Conservation (phyloP, 2,113 vertebrate genomes). For the Rissa tridactyla region DNA sequence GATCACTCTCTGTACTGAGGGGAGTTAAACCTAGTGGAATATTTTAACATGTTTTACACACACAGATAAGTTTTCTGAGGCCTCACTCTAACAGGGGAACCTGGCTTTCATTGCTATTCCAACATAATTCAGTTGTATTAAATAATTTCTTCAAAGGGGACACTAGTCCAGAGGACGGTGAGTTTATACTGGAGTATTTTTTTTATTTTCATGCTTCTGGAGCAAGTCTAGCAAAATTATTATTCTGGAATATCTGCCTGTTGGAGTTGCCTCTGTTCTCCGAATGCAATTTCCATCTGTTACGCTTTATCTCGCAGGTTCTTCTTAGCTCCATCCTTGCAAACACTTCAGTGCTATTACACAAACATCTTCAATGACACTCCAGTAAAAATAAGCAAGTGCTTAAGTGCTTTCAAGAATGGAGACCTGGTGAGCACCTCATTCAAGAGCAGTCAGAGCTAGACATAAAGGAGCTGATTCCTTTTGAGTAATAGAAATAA, state of each 20-base stretch:
- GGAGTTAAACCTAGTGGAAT: background rate
- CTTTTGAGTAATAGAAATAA: background rate
- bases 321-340: background rate
- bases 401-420: conserved; percentile 27
- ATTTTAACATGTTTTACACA: background rate
- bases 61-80: background rate
- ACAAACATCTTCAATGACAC: background rate
- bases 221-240: background rate
- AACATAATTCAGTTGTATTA: background rate
- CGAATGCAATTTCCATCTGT: background rate
- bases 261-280: background rate
- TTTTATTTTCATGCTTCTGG: background rate
- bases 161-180: background rate
- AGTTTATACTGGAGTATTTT: background rate
- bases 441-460: conserved; percentile 10
- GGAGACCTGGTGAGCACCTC: background rate
- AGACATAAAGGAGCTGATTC: conserved; percentile 5
- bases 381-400: conserved; percentile 18
- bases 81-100: background rate
- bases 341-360: background rate
- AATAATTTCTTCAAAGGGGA: background rate
- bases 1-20: background rate
- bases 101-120: background rate
- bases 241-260: background rate
- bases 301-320: background rate